Evolutionary conservation across 1,140 invertebrate species (phyloP).

Genomic region (Agrypnia vestita): DNA sequence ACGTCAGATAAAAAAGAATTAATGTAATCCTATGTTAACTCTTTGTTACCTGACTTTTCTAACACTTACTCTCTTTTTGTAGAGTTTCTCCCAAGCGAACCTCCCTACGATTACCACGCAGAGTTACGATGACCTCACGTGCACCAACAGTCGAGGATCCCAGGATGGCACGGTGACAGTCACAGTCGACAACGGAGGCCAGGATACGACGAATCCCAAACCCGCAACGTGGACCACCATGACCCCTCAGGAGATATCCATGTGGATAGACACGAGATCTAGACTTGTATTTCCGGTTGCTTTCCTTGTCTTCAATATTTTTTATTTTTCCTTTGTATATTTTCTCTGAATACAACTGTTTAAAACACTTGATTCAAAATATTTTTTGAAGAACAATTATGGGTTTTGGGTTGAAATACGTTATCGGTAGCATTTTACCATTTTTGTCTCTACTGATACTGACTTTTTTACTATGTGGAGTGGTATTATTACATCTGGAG

Average conservation of each 20-base stretch:
- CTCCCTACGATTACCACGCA: slow-evolving; percentile 79
- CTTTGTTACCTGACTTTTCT: neutral
- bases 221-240: slow-evolving; percentile 83
- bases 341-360: slow-evolving; percentile 64
- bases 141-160: slow-evolving; percentile 57
- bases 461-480: no score
- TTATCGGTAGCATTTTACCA: no score
- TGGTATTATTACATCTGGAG: no score
- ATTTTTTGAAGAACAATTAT: no score
- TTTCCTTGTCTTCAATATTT: slow-evolving; percentile 87
- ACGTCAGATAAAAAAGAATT: no score
- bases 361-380: slow-evolving; percentile 2
- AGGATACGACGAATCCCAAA: slow-evolving; percentile 62
- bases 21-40: no score
- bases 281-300: slow-evolving; percentile 84
- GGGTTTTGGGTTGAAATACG: no score
- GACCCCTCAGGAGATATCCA: slow-evolving; percentile 89
- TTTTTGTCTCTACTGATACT: no score
- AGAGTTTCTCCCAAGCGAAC: slow-evolving; percentile 76
- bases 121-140: slow-evolving; percentile 75
- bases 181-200: slow-evolving; percentile 58
- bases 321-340: slow-evolving; percentile 89
- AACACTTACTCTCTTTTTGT: slow-evolving; percentile 60
- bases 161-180: slow-evolving; percentile 58
- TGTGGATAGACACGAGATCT: slow-evolving; percentile 88